Evolutionary conservation across 2,113 vertebrate genomes (phyloP).

Genomic region (Osmerus eperlanus): DNA sequence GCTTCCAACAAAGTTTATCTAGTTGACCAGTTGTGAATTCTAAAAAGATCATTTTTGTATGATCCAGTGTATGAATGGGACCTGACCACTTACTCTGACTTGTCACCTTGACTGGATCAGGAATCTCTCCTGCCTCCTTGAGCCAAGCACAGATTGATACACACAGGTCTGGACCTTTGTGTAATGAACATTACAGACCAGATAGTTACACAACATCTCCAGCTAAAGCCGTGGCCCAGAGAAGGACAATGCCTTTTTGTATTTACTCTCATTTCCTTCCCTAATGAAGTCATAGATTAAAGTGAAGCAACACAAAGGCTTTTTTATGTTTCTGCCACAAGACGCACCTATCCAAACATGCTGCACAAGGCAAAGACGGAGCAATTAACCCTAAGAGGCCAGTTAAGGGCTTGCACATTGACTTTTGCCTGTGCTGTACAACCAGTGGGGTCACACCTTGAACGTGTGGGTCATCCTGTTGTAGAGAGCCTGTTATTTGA

Average conservation of each 20-base stretch:
- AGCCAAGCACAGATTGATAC: constrained; percentile 23
- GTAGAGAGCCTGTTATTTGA: constrained; percentile 50
- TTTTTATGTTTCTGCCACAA: constrained; percentile 67
- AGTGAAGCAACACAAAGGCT: constrained; percentile 73
- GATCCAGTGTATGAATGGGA: not conserved
- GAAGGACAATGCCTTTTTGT: constrained; percentile 76
- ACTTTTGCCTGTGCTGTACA: constrained; percentile 33
- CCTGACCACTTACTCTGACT: not conserved
- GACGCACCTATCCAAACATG: constrained; percentile 81
- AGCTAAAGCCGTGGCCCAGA: constrained; percentile 45
- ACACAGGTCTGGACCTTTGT: constrained; percentile 35
- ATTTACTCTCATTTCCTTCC: constrained; percentile 81
- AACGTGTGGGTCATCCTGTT: constrained; percentile 35
- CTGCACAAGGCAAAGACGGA: constrained; percentile 65
- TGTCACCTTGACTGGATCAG: constrained; percentile 15
- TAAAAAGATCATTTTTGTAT: not conserved
- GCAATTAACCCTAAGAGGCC: constrained; percentile 66
- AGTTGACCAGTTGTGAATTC: not conserved
- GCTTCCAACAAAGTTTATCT: too few species aligned
- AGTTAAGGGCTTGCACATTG: constrained; percentile 31
- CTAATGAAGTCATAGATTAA: constrained; percentile 77
- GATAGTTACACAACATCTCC: constrained; percentile 65
- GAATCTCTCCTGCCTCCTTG: not conserved
- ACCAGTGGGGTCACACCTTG: constrained; percentile 40
- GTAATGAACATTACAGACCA: constrained; percentile 54